Evolutionary conservation across 2,888 invertebrate species (phyloP).

Genomic region (Anagyrus pseudococci): DNA sequence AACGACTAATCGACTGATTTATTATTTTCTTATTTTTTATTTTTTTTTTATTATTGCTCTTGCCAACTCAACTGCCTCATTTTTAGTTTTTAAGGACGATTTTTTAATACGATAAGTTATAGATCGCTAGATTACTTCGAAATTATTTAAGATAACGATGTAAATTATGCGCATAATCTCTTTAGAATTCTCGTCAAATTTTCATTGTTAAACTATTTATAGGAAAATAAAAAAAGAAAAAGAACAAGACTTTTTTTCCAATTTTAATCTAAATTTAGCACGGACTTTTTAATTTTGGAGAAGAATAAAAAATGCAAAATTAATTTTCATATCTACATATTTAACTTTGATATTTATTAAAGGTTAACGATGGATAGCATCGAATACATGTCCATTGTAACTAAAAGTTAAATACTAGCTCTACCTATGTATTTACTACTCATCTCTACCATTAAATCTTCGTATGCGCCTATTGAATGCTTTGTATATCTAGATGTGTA

Average conservation of each 20-base stretch:
- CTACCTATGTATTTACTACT: constrained; percentile 16
- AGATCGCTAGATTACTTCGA: constrained; percentile 35
- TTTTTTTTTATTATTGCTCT: constrained; percentile 46
- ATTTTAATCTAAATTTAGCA: constrained; percentile 5
- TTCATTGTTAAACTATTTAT: background rate
- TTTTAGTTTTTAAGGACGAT: constrained; percentile 53
- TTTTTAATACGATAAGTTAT: constrained; percentile 37
- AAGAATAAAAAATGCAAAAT: background rate
- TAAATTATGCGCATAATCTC: constrained; percentile 12
- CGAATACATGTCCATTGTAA: background rate
- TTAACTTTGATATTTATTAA: constrained; percentile 1
- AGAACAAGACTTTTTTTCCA: background rate
- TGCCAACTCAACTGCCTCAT: constrained; percentile 62
- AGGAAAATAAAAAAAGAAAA: background rate
- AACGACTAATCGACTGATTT: constrained; percentile 53
- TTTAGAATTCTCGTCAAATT: background rate
- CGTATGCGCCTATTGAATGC: constrained; percentile 18
- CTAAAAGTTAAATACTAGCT: constrained; percentile 6
- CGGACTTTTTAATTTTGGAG: constrained; percentile 2
- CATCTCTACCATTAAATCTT: constrained; percentile 20
- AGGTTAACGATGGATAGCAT: background rate
- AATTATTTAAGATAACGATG: constrained; percentile 18
- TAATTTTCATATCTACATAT: constrained; percentile 1
- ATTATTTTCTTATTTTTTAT: constrained; percentile 41
- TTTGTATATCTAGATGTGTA: constrained; percentile 18